A percentile compares a stretch with the other conserved stretches of the same genome.
phyloP scores from a whole-genome alignment of 2,888 invertebrate genomes.

The Harpalus rubripes region DNA sequence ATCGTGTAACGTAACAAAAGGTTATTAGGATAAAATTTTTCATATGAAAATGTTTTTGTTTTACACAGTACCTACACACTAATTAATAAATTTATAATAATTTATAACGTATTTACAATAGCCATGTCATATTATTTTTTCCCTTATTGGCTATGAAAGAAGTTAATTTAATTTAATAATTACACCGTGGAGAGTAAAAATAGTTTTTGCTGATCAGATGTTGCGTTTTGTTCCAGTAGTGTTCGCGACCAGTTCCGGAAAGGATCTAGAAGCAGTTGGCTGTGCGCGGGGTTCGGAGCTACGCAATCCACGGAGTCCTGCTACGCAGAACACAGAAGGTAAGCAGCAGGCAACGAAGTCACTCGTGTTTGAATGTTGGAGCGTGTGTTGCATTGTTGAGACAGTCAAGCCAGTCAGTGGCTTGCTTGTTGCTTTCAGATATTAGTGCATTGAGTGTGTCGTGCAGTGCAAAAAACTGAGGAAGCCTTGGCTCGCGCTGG shows the following conservation, averaged over 20 bases:
- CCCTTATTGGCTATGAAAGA: too few species aligned
- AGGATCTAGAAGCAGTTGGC: not conserved
- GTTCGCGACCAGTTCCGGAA: conserved; percentile 19
- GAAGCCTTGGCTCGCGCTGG: conserved; percentile 58
- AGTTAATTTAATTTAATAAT: not conserved
- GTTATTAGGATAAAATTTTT: too few species aligned
- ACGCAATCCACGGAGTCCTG: not conserved
- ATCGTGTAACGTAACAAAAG: too few species aligned
- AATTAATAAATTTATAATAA: too few species aligned
- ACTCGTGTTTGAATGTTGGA: not conserved
- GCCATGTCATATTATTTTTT: too few species aligned
- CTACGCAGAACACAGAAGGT: conserved; percentile 18
- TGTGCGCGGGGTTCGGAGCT: not conserved
- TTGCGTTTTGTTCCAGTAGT: conserved; percentile 1
- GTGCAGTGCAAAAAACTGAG: conserved; percentile 50
- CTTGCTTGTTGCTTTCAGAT: conserved; percentile 9
- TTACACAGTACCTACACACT: too few species aligned
- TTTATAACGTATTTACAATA: too few species aligned
- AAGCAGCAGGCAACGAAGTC: conserved; percentile 13
- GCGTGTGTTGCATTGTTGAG: not conserved
- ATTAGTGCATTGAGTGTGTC: conserved; percentile 28
- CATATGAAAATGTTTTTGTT: too few species aligned
- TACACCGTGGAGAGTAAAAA: not conserved
- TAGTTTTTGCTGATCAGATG: not conserved
- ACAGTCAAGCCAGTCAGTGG: not conserved